These are phyloP conservation scores for Drosophila prolongata DNA, from an alignment of 2,888 invertebrate genomes.

Conservation along the genomic window DNA sequence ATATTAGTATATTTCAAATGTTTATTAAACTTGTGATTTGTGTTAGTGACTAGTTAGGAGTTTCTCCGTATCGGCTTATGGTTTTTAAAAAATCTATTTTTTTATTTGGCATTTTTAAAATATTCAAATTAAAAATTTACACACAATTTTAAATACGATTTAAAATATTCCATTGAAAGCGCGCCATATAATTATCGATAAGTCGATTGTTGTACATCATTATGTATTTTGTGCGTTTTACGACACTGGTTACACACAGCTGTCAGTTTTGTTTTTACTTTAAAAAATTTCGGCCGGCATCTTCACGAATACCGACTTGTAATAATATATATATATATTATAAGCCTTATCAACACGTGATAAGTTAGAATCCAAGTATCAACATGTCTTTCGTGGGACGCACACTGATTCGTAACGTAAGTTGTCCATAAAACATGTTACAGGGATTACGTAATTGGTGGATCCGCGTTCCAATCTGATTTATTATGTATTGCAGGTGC, in stretches of 20 bases:
- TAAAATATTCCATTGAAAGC: background rate
- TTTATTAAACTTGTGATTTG: no score
- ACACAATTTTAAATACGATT: no score
- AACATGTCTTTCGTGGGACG: constrained; percentile 81
- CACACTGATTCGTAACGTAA: constrained; percentile 78
- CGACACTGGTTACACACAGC: constrained; percentile 1
- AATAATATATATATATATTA: background rate
- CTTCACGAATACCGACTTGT: constrained; percentile 29
- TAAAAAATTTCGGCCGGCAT: constrained; percentile 23
- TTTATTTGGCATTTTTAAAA: no score
- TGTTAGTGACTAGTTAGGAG: no score
- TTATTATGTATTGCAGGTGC: constrained; percentile 65
- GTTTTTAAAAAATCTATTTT: no score
- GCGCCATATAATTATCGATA: constrained; percentile 1
- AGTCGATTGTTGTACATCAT: accelerated
- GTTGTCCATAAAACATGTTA: constrained; percentile 54
- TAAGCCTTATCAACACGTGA: background rate
- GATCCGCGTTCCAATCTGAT: constrained; percentile 10
- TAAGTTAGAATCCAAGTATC: background rate
- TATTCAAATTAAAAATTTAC: no score
- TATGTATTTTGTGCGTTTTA: background rate
- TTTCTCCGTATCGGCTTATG: no score
- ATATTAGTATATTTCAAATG: no score
- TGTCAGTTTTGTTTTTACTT: constrained; percentile 21
- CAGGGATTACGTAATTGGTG: constrained; percentile 69